These are phyloP conservation scores for Neoaliturus tenellus DNA, from an alignment of 2,888 invertebrate genomes.

Conservation along the genomic window DNA sequence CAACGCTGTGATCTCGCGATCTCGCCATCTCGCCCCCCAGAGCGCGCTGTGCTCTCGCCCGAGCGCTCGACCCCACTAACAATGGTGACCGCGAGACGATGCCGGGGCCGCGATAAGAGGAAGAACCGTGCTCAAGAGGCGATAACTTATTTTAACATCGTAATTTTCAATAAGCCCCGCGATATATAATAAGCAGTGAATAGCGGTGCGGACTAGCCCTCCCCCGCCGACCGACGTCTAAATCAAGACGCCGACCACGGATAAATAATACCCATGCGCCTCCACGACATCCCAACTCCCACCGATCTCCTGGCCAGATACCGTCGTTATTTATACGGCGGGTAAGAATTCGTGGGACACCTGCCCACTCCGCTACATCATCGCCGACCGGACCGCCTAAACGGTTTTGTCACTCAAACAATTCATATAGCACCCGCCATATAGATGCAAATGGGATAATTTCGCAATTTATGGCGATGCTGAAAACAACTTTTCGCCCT, in stretches of 20 bases:
- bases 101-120: slow-evolving; percentile 31
- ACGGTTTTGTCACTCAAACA: slow-evolving; percentile 39
- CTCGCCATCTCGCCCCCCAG: background rate
- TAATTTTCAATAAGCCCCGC: slow-evolving; percentile 46
- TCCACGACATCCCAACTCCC: slow-evolving; percentile 40
- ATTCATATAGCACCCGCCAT: slow-evolving; percentile 40
- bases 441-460: slow-evolving; percentile 28
- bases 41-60: background rate
- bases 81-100: slow-evolving; percentile 39
- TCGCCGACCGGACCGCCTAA: background rate
- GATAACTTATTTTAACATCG: slow-evolving; percentile 51
- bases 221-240: slow-evolving; percentile 37
- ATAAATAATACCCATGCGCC: slow-evolving; percentile 44
- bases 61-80: background rate
- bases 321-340: slow-evolving; percentile 16
- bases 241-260: slow-evolving; percentile 31
- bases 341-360: slow-evolving; percentile 48
- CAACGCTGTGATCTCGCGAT: background rate
- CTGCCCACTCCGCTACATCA: background rate
- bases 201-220: slow-evolving; percentile 32
- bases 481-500: slow-evolving; percentile 41
- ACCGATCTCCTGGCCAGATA: slow-evolving; percentile 10
- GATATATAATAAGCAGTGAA: slow-evolving; percentile 50
- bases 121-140: slow-evolving; percentile 32
- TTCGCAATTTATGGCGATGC: background rate